Base-by-base conservation (phyloP, 2,797 vertebrate genomes). In the Coccyzus lansbergi region DNA sequence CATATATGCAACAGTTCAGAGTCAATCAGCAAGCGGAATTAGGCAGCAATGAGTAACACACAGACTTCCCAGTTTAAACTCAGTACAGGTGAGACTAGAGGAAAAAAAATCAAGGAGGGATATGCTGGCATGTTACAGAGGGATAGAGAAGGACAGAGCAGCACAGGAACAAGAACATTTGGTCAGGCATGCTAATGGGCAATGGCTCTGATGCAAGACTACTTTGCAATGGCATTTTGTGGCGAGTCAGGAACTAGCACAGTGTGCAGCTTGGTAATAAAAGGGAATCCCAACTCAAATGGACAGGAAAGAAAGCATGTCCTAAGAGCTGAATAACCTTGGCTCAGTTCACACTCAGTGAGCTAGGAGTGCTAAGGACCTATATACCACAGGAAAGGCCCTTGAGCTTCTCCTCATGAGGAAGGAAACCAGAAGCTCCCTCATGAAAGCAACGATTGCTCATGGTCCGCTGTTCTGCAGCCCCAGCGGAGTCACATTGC, bases 1-100 rank as follows among this genome's bases (percentile, higher is more conserved):
- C 1, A 49, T 31, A n/a, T 8, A 38, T 8, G 25, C 44, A 74
- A 34, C 52, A 64, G 49, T 69, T 80, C 85, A 36, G 25, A 29
- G 48, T 76, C 84, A 94, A 89, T 91, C 88, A 93, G 69, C 91
- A 91, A 91, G 62, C 49, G 52, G 26, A 71, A 56, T 17, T 31
- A 77, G 58, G 64, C 78, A 87, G 65, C 31, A 81, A 31, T 65
- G 75, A 71, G n/a, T 80, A 92, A 76, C 25, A 65, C 1, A 3
- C 60, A 80, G 68, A 80, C 28, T 9, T 91, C 69, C 46, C 29
- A 75, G 42, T 44, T 34, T 38, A 91, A 87, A 62, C 67, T 46
- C 33, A 48, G 46, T 48, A 22, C 22, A 12, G 46, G 46, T 21
- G 10, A 48, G 22, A 22, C 46, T 21, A 74, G n/a, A 13, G 3